Conservation (phyloP, 2,113 vertebrate species). For the Gavialis gangeticus region DNA sequence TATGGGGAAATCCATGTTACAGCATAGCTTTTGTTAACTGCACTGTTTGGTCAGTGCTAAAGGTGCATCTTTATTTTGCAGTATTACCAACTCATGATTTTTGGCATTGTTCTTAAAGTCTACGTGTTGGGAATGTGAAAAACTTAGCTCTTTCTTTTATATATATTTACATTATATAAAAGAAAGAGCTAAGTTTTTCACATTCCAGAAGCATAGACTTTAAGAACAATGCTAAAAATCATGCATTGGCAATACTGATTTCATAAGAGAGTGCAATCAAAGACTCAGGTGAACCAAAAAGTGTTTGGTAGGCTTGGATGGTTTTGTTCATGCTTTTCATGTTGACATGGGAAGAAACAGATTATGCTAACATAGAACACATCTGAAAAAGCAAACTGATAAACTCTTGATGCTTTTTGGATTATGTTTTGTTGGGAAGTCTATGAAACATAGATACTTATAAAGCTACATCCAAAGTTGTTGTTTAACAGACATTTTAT, state of each 20-base stretch:
- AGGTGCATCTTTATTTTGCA: background rate
- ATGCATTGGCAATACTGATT: too few species aligned
- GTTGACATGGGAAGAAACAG: background rate
- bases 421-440: background rate
- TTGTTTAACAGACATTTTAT: constrained; percentile 50
- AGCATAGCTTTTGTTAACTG: background rate
- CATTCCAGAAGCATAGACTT: background rate
- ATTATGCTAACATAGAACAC: background rate
- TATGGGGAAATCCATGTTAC: background rate
- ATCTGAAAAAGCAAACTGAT: background rate
- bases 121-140: too few species aligned
- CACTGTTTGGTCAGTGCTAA: background rate
- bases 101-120: too few species aligned
- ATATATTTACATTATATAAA: too few species aligned
- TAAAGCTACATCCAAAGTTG: background rate
- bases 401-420: background rate
- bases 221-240: background rate
- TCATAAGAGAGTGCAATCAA: background rate
- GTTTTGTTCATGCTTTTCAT: background rate
- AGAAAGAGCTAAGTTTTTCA: too few species aligned
- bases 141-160: too few species aligned
- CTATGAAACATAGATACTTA: background rate
- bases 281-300: background rate
- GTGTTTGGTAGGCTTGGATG: background rate
- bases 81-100: too few species aligned